A percentile compares a stretch with the other conserved stretches of the same genome.
phyloP scores from a whole-genome alignment of 2,888 invertebrate genomes.

The Standfussiana lucernea region DNA sequence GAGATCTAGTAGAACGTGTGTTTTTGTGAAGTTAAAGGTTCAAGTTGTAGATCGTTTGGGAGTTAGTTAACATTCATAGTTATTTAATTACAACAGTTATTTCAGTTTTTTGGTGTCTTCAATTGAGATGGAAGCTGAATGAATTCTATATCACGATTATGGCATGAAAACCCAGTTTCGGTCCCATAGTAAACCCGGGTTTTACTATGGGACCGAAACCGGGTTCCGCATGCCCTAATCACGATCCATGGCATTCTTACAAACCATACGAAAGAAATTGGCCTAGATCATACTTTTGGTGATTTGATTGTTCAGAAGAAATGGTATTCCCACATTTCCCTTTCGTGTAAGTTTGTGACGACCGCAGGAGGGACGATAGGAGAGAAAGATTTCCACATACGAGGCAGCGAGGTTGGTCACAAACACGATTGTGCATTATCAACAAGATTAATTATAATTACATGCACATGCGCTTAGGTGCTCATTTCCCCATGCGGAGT shows the following conservation, averaged over 20 bases:
- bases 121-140: too few species aligned
- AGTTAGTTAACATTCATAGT: neutral
- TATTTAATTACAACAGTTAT: neutral
- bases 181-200: too few species aligned
- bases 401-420: too few species aligned
- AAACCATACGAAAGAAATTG: neutral
- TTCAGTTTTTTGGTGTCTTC: neutral
- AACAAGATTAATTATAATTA: neutral
- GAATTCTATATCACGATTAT: neutral
- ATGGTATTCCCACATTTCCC: neutral
- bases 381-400: neutral
- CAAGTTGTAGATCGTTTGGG: neutral
- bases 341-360: too few species aligned
- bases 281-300: neutral
- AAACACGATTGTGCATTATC: neutral
- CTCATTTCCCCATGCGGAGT: neutral
- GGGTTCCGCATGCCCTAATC: too few species aligned
- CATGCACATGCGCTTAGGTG: neutral
- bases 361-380: neutral
- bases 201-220: too few species aligned
- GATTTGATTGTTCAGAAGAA: neutral
- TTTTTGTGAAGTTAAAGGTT: slow-evolving; percentile 26
- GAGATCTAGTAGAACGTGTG: slow-evolving; percentile 26
- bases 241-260: neutral
- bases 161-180: too few species aligned